These are phyloP conservation scores for Archilochus colubris DNA, from an alignment of 2,113 vertebrate species.

Conservation along the genomic window DNA sequence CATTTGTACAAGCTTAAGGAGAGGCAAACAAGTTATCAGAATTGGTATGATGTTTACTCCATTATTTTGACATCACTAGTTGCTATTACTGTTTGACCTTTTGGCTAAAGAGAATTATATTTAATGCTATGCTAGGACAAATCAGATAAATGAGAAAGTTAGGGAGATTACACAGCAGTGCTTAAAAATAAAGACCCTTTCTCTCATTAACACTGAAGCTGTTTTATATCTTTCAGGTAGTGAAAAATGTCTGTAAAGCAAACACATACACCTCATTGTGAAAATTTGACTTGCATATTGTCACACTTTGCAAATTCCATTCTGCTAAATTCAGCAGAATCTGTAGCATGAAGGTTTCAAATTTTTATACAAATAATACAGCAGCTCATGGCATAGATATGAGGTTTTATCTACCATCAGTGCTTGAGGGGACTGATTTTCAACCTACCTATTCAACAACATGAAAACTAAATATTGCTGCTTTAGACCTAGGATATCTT, in stretches of 20 bases:
- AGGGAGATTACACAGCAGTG: not conserved
- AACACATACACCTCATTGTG: not conserved
- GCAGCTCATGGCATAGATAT: not conserved
- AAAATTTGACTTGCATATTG: not conserved
- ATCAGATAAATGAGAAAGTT: not conserved
- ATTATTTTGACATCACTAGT: not conserved
- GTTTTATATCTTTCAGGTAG: not conserved
- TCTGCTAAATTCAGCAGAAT: not conserved
- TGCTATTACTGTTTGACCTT: not conserved
- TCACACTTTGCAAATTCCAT: not conserved
- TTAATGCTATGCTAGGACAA: not conserved
- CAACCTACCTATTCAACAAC: not conserved
- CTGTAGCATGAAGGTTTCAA: not conserved
- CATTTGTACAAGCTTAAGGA: constrained; percentile 72
- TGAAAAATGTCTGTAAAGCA: not conserved
- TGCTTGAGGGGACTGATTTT: not conserved
- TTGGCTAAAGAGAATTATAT: not conserved
- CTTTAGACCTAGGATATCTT: not conserved
- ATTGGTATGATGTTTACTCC: not conserved
- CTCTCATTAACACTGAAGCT: not conserved
- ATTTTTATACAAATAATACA: not conserved
- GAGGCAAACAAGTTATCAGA: constrained; percentile 28
- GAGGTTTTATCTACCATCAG: not conserved
- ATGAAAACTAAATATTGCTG: not conserved
- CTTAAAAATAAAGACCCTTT: not conserved